Conservation (phyloP, 64 coral and sea anemone species). For the Orbicella faveolata region DNA sequence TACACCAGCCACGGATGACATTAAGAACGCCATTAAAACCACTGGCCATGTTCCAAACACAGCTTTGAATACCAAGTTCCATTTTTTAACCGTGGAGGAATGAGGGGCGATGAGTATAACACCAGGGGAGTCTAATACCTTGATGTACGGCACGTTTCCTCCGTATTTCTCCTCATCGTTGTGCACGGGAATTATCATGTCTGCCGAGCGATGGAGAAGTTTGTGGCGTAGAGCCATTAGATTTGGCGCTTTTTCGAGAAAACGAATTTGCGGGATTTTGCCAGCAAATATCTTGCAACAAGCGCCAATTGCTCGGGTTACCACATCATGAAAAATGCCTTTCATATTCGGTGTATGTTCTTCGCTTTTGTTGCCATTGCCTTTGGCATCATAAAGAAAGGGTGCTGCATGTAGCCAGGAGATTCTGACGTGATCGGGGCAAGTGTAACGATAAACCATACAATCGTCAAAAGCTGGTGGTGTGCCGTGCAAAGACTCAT, state of each 20-base stretch:
- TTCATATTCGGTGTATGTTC: neutral
- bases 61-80: conserved; percentile 45
- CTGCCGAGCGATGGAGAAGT: neutral
- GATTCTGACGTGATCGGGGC: neutral
- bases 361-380: neutral
- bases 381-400: neutral
- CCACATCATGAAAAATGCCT: neutral
- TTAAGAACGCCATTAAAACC: conserved; percentile 61
- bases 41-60: conserved; percentile 82
- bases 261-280: neutral
- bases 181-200: neutral
- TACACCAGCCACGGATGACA: conserved; percentile 73
- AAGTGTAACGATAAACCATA: neutral
- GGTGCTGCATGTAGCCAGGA: neutral
- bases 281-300: neutral
- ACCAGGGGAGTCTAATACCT: neutral
- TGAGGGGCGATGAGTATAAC: neutral
- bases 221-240: neutral
- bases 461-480: neutral
- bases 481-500: neutral
- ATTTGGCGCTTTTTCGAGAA: neutral
- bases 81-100: neutral
- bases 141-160: neutral
- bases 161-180: neutral
- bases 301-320: neutral